Base-by-base conservation (phyloP, 2,888 invertebrate genomes). In the Pyralis farinalis region DNA sequence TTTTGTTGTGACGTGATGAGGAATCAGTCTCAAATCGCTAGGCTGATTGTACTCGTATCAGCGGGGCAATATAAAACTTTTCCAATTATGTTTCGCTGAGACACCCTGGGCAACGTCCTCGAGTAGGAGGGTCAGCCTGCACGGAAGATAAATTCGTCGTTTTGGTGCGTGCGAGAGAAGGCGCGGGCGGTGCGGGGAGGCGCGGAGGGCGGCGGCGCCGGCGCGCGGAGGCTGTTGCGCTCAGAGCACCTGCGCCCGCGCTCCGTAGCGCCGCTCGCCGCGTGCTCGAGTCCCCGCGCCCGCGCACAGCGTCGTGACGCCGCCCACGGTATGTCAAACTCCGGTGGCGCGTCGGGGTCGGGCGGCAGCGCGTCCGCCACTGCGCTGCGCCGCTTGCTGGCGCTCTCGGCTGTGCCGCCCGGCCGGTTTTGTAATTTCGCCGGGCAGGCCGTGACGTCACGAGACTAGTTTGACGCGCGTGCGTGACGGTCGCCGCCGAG, bases 221-320 rank as follows among this genome's bases (percentile, higher is more conserved):
- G 91, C 84, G 89, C 85, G 86, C 87, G 85, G 88, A 82, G 87
- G 88, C 87, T 91, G 91, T 90, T 86, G 91, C 91, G 91, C 91
- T 91, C 92, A 91, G 92, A 92, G 92, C 92, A 92, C 92, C 91
- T 91, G 91, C 91, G 91, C 91, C 91, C 88, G 87, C 88, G 89
- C 79, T 87, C 90, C 79, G 90, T 78, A 82, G 89, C 90, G 81
- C 90, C 90, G 81, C 83, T 85, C 81, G 84, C 80, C 76, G 87
- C 73, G 82, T 81, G 86, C 78, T 82, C 82, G 70, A 64, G 69
- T 71, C 58, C 76, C 84, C 85, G 81, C 85, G 80, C 77, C 78
- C 80, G 78, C 66, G 73, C 71, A 42, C 57, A 71, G 80, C 85
- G 82, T 74, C 84, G 83, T 69, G 82, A 81, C 86, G 84, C 83